Conservation (phyloP, 2,888 invertebrate genomes). For the Miltochrista miniata region DNA sequence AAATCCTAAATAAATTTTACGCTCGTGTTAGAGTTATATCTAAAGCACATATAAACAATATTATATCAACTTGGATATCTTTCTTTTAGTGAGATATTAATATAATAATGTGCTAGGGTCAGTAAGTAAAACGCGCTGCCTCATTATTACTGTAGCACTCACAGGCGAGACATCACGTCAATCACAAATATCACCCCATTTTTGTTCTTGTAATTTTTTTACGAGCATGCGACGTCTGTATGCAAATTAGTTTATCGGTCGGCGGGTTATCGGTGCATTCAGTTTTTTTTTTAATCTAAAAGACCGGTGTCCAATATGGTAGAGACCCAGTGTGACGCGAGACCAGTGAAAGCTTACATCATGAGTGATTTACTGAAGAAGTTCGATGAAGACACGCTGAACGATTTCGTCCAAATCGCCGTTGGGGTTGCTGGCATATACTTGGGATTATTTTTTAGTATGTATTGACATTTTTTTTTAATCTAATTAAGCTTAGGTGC, state of each 20-base stretch:
- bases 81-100: slow-evolving; percentile 32
- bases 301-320: slow-evolving; percentile 61
- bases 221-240: slow-evolving; percentile 46
- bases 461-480: slow-evolving; percentile 45
- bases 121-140: slow-evolving; percentile 30
- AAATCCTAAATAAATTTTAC: background rate
- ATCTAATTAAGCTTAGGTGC: background rate
- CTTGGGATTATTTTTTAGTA: slow-evolving; percentile 70
- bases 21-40: slow-evolving; percentile 1
- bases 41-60: slow-evolving; percentile 17
- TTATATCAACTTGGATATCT: slow-evolving; percentile 19
- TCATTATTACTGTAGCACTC: slow-evolving; percentile 47
- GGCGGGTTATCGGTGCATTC: slow-evolving; percentile 70
- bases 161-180: slow-evolving; percentile 38
- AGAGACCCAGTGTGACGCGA: slow-evolving; percentile 68
- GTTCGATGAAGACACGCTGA: slow-evolving; percentile 65
- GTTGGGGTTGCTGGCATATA: slow-evolving; percentile 69
- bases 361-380: slow-evolving; percentile 78
- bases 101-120: slow-evolving; percentile 40
- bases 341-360: slow-evolving; percentile 72
- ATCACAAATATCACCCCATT: slow-evolving; percentile 47
- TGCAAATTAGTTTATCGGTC: slow-evolving; percentile 61
- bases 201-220: slow-evolving; percentile 29
- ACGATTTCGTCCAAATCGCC: slow-evolving; percentile 66
- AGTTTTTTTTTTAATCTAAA: slow-evolving; percentile 38